phyloP scores from a whole-genome alignment of 2,888 invertebrate genomes.

The Kryphioiulus occultus region DNA sequence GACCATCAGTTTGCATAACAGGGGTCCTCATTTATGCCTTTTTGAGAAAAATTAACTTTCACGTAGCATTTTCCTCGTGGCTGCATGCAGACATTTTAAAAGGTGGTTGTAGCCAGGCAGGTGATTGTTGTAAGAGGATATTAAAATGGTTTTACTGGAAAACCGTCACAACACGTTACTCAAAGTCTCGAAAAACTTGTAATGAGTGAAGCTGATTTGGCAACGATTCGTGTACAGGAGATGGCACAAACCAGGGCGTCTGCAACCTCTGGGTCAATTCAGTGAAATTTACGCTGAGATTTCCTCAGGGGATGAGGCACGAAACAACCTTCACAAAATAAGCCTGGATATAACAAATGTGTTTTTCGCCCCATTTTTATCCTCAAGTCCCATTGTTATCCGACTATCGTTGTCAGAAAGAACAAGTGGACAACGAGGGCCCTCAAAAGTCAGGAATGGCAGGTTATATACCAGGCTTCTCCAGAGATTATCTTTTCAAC shows the following conservation, averaged over 20 bases:
- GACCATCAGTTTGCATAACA: conserved; percentile 40
- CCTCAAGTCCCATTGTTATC: no score
- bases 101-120: not conserved
- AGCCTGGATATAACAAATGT: not conserved
- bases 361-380: not conserved
- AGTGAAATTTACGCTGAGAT: not conserved
- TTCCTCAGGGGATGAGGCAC: not conserved
- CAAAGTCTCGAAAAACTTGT: not conserved
- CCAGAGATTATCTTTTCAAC: no score
- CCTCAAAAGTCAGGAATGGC: no score
- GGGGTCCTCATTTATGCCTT: conserved; percentile 29
- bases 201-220: not conserved
- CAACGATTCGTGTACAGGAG: not conserved
- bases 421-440: no score
- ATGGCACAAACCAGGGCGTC: not conserved
- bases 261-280: not conserved
- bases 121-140: conserved; percentile 27
- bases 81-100: not conserved
- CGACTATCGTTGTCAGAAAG: no score
- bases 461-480: no score
- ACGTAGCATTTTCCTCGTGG: not conserved
- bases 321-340: not conserved
- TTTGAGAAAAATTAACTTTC: conserved; percentile 10
- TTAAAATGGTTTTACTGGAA: conserved; percentile 24
- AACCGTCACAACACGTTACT: conserved; percentile 31